A percentile compares a stretch with the other conserved stretches of the same genome.
Evolutionary conservation across 2,113 vertebrate genomes (phyloP).

Genomic region (Paramormyrops kingsleyae): DNA sequence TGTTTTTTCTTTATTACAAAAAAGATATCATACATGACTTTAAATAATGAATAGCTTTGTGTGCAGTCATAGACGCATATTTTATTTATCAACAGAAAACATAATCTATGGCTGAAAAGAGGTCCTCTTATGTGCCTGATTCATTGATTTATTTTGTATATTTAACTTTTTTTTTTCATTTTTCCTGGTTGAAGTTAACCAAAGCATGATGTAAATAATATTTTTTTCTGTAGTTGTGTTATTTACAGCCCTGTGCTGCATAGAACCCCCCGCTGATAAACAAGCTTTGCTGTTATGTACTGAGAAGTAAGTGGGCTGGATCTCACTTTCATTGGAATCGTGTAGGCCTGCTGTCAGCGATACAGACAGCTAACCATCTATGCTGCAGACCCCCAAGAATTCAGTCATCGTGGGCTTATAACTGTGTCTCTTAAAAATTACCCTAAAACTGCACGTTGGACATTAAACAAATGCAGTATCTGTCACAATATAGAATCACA

Average conservation of each 20-base stretch:
- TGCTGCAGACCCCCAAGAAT: slow-evolving; percentile 11
- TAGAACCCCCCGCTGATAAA: slow-evolving; percentile 22
- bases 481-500: background rate
- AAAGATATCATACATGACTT: background rate
- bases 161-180: slow-evolving; percentile 13
- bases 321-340: background rate
- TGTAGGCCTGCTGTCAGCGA: slow-evolving; percentile 11
- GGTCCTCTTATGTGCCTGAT: slow-evolving; percentile 11
- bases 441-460: background rate
- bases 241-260: slow-evolving; percentile 20
- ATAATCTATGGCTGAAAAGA: background rate
- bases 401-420: background rate
- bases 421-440: background rate
- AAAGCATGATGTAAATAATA: slow-evolving; percentile 30
- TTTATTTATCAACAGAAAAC: background rate
- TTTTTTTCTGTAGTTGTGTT: slow-evolving; percentile 20
- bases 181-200: slow-evolving; percentile 22
- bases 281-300: slow-evolving; percentile 28
- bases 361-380: slow-evolving; percentile 19
- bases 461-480: background rate
- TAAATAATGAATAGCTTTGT: background rate
- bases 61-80: background rate
- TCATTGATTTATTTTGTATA: slow-evolving; percentile 3
- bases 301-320: slow-evolving; percentile 17
- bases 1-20: background rate